Conservation (phyloP, 2,797 vertebrate species). For the Perodicticus potto region DNA sequence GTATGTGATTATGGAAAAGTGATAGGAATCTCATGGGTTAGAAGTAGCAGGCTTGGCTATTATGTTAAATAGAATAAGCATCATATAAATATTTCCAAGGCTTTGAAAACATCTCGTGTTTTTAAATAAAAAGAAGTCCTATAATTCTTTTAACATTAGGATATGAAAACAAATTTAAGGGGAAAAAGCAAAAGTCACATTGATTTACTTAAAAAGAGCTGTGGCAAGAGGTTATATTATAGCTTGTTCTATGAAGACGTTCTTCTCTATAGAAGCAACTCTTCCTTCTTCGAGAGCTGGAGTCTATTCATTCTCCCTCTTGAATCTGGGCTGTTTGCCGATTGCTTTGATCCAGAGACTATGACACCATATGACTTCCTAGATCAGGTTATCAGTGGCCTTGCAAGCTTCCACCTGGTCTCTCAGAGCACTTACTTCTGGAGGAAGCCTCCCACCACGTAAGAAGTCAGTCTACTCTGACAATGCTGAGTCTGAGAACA, state of each 20-base stretch:
- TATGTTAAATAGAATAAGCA: constrained; percentile 64
- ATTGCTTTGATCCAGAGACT: neutral
- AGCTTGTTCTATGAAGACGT: neutral
- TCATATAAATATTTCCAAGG: constrained; percentile 39
- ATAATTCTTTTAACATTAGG: neutral
- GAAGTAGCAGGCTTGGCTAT: neutral
- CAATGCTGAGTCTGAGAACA: neutral
- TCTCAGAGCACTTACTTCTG: neutral
- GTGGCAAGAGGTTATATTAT: neutral
- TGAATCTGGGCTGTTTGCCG: neutral
- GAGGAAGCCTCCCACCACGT: neutral
- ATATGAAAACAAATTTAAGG: neutral
- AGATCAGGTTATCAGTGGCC: neutral
- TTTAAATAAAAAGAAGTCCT: constrained; percentile 41
- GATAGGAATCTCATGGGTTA: constrained; percentile 48
- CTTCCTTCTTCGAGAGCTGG: neutral
- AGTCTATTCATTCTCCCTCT: neutral
- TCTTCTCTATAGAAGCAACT: neutral
- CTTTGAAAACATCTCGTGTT: constrained; percentile 22
- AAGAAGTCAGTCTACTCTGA: neutral
- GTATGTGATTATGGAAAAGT: constrained; percentile 54
- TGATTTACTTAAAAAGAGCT: constrained; percentile 35
- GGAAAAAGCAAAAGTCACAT: neutral
- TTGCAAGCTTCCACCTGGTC: neutral
- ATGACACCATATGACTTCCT: neutral